phyloP scores from a whole-genome alignment of 2,888 invertebrate genomes.

The Calliphora vomitoria region DNA sequence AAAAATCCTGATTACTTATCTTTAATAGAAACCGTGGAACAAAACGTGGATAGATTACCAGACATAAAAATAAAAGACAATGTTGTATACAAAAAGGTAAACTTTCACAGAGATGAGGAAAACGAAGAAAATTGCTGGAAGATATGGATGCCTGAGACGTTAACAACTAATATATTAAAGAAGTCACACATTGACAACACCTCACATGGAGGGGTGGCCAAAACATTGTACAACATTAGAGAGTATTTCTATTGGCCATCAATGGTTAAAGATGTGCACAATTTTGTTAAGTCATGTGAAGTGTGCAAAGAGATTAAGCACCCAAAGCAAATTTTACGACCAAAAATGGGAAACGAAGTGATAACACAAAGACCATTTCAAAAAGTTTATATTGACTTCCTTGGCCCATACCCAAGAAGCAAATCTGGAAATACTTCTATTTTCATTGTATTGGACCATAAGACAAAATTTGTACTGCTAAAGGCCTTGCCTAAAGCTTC shows the following conservation, averaged over 20 bases:
- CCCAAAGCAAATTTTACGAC: background rate
- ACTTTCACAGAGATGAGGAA: background rate
- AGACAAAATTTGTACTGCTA: background rate
- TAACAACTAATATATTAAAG: background rate
- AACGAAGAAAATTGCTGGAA: background rate
- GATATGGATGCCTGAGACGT: background rate
- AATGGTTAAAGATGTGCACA: background rate
- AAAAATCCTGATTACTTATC: background rate
- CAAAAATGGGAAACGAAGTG: slow-evolving; percentile 2
- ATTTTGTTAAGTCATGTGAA: background rate
- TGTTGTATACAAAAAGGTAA: background rate
- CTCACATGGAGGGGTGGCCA: background rate
- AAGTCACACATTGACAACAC: background rate
- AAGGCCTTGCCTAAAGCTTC: background rate
- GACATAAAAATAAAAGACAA: background rate
- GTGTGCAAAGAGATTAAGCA: background rate
- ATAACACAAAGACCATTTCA: slow-evolving; percentile 1
- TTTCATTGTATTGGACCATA: background rate
- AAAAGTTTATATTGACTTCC: background rate
- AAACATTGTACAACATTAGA: background rate
- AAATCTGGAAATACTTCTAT: background rate
- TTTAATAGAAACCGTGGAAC: background rate
- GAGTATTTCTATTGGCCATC: background rate
- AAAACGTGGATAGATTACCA: background rate
- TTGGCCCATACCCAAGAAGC: background rate